These are phyloP conservation scores for Apodemus sylvaticus DNA, from an alignment of 2,113 vertebrate species.

Conservation along the genomic window DNA sequence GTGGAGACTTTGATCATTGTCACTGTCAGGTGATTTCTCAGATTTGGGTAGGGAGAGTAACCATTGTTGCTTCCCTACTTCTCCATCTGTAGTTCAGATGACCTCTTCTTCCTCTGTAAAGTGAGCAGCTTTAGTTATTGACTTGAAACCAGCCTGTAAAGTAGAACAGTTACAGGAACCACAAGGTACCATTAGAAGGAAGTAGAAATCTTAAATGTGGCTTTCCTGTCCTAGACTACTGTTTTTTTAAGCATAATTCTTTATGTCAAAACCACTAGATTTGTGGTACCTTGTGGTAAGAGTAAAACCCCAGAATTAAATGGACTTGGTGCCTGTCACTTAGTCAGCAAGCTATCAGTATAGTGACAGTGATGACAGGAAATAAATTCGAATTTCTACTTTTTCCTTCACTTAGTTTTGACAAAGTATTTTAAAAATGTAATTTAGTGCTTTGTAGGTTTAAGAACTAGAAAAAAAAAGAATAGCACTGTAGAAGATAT, in stretches of 20 bases:
- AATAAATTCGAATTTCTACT: background rate
- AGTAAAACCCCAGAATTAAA: background rate
- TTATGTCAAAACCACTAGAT: slow-evolving; percentile 15
- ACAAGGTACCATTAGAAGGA: background rate
- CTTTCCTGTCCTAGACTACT: slow-evolving; percentile 4
- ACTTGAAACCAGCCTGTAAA: slow-evolving; percentile 8
- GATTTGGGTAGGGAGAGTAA: background rate
- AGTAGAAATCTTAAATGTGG: slow-evolving; percentile 4
- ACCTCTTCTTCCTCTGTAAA: slow-evolving; percentile 23
- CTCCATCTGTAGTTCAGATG: background rate
- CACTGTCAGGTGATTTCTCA: slow-evolving; percentile 21
- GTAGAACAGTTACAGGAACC: background rate
- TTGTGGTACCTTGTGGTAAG: background rate
- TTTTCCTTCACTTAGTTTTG: slow-evolving; percentile 25
- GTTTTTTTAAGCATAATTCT: slow-evolving; percentile 43
- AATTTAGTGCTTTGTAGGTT: background rate
- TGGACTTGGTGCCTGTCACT: background rate
- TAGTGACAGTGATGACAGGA: background rate
- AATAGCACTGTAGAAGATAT: slow-evolving; percentile 28
- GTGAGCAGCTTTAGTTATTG: slow-evolving; percentile 41
- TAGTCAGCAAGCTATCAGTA: background rate
- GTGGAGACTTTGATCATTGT: background rate
- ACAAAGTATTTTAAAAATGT: slow-evolving; percentile 30
- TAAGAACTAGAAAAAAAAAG: background rate
- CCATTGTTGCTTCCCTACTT: background rate